Evolutionary conservation across 2,888 invertebrate genomes (phyloP), one percentile per base, ranked within the genome.

Genomic region (Horisme vitalbata): DNA sequence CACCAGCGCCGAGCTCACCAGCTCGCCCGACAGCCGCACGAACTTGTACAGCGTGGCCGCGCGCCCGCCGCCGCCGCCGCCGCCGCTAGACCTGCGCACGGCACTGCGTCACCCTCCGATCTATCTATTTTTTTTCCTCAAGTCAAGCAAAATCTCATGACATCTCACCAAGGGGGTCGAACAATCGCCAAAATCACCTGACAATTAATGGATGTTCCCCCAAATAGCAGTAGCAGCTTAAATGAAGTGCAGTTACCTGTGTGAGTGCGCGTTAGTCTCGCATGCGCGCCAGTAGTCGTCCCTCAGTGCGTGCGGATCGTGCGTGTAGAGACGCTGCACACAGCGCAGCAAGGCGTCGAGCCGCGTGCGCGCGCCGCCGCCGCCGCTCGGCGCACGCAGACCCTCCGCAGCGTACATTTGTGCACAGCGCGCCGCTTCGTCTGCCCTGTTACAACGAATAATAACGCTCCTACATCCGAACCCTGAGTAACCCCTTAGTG

Each of bases 11-110:
- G 96, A 93, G 5, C 96, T 95, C 52, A 97, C 89, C 71, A 96
- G 91, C 79, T 97, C 97, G 31, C 97, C 97, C 28, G 97, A 95
- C 53, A 96, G 90, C 0, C 96, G 93, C 21, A 98, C 94, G 82
- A 99, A 98, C 88, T 98, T 98, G 85, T 95, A 96, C 24, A 99
- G 85, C 0, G 95, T 94, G 4, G 95, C 94, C 39, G 95, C 93
- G 41, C 94, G 91, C 0, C 94, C 92, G 52, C 82, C 82, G 68
- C 62, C 27, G 72, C 69, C 47, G 4, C 41, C 20, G 36, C 20
- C 31, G 11, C 43, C 36, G 39, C 45, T 45, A 2, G 44, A 31
- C 26, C 26, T 26, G 11, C n/a, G n/a, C n/a, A n/a, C n/a, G n/a
- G n/a, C n/a, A n/a, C n/a, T n/a, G n/a, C n/a, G n/a, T n/a, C n/a